phyloP scores from a whole-genome alignment of 2,888 invertebrate species.

The Micoletzkya japonica region DNA sequence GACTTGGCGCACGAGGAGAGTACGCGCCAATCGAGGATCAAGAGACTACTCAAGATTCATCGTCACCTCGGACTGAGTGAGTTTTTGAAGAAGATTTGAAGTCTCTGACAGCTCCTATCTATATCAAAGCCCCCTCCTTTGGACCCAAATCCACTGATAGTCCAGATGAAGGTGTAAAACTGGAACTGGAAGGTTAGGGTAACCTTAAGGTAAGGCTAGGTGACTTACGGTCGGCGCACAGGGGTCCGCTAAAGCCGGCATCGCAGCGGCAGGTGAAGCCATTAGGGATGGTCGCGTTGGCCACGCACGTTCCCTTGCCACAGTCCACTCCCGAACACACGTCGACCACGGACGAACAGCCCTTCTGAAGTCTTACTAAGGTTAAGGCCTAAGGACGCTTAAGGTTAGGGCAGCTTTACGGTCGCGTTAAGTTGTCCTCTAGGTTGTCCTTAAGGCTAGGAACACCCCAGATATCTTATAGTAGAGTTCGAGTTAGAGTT shows the following conservation, averaged over 20 bases:
- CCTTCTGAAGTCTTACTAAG: no score
- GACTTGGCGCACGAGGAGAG: no score
- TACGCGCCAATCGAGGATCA: no score
- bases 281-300: conserved; percentile 71
- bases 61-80: no score
- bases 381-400: not conserved
- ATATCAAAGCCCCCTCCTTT: no score
- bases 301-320: conserved; percentile 46
- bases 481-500: not conserved
- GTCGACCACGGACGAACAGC: conserved; percentile 37
- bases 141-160: no score
- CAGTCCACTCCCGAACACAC: conserved; percentile 46
- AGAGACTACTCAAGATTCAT: no score
- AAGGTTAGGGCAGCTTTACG: not conserved
- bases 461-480: not conserved
- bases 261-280: conserved; percentile 87
- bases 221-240: conserved; percentile 33
- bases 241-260: conserved; percentile 82
- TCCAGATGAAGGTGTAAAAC: no score
- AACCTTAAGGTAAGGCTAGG: no score
- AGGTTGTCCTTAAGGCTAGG: not conserved
- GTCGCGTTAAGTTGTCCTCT: not conserved
- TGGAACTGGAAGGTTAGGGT: no score
- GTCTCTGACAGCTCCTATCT: no score
- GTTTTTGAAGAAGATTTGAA: no score